Evolutionary conservation across 2,113 vertebrate species (phyloP).

Genomic region (Eublepharis macularius): DNA sequence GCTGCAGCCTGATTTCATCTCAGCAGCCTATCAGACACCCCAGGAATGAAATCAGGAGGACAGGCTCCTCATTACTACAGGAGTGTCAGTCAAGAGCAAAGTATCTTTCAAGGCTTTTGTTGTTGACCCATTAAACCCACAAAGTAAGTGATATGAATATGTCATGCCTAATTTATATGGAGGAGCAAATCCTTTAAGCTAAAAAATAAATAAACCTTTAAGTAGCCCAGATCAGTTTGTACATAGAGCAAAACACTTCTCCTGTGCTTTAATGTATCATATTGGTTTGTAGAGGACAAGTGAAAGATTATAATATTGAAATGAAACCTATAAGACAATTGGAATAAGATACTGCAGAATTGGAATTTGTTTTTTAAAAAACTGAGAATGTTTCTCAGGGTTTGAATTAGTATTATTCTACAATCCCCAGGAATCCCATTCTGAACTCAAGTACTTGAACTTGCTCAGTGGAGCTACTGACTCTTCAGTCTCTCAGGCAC

Average conservation of each 20-base stretch:
- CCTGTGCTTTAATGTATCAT: neutral
- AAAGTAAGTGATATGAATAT: constrained; percentile 67
- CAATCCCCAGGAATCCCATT: neutral
- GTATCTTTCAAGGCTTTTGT: constrained; percentile 58
- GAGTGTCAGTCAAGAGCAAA: constrained; percentile 47
- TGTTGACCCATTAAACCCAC: constrained; percentile 61
- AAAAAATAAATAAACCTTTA: constrained; percentile 16
- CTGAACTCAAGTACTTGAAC: neutral
- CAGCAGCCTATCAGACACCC: constrained; percentile 58
- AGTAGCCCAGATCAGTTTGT: neutral
- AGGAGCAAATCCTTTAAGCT: neutral
- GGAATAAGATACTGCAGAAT: constrained; percentile 15
- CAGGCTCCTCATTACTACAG: constrained; percentile 69
- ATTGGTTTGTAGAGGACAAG: neutral
- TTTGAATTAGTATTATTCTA: neutral
- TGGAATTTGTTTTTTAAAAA: neutral
- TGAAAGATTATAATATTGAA: constrained; percentile 28
- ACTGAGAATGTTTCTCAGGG: neutral
- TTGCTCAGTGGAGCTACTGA: neutral
- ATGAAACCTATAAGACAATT: constrained; percentile 68
- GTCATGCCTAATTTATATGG: constrained; percentile 60
- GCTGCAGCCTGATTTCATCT: constrained; percentile 49
- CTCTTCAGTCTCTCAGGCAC: too few species aligned
- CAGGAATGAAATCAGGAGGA: constrained; percentile 64
- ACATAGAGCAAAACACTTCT: neutral